Conservation (phyloP, 2,888 invertebrate genomes). For the Drosophila paranaensis region DNA sequence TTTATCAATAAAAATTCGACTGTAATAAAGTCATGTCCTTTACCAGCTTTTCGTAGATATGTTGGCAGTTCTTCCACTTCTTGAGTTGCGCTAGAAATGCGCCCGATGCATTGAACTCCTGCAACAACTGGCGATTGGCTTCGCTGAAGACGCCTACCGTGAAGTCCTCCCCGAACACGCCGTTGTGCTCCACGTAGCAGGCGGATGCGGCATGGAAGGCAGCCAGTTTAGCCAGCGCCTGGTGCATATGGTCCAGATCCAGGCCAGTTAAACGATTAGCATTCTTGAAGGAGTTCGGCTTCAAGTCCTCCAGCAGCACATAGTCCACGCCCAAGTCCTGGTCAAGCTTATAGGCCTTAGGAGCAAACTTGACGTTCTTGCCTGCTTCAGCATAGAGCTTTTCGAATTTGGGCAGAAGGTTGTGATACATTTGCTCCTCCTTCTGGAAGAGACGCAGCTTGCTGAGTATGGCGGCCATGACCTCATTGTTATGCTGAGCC, state of each 20-base stretch:
- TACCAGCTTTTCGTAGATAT: slow-evolving; percentile 79
- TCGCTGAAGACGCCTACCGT: slow-evolving; percentile 76
- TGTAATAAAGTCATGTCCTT: no score
- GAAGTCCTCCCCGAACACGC: slow-evolving; percentile 69
- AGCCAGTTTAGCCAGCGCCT: slow-evolving; percentile 80
- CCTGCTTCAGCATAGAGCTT: slow-evolving; percentile 73
- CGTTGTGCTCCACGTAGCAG: slow-evolving; percentile 82
- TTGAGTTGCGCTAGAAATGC: slow-evolving; percentile 76
- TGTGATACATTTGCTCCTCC: slow-evolving; percentile 81
- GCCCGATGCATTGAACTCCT: slow-evolving; percentile 73
- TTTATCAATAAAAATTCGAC: no score
- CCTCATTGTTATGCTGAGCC: slow-evolving; percentile 65
- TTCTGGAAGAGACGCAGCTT: slow-evolving; percentile 78
- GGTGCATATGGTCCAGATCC: slow-evolving; percentile 77
- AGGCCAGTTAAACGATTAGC: slow-evolving; percentile 79
- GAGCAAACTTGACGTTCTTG: slow-evolving; percentile 76
- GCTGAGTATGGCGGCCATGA: slow-evolving; percentile 68
- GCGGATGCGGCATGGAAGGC: slow-evolving; percentile 84
- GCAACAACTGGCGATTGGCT: slow-evolving; percentile 66
- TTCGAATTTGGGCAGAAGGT: slow-evolving; percentile 81
- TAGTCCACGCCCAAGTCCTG: slow-evolving; percentile 74
- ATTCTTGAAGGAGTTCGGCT: slow-evolving; percentile 74
- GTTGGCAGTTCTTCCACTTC: slow-evolving; percentile 78
- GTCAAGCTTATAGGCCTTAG: slow-evolving; percentile 75
- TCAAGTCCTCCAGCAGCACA: slow-evolving; percentile 82